Conservation (phyloP, 64 coral and sea anemone species). For the Dendrophyllia cribrosa region DNA sequence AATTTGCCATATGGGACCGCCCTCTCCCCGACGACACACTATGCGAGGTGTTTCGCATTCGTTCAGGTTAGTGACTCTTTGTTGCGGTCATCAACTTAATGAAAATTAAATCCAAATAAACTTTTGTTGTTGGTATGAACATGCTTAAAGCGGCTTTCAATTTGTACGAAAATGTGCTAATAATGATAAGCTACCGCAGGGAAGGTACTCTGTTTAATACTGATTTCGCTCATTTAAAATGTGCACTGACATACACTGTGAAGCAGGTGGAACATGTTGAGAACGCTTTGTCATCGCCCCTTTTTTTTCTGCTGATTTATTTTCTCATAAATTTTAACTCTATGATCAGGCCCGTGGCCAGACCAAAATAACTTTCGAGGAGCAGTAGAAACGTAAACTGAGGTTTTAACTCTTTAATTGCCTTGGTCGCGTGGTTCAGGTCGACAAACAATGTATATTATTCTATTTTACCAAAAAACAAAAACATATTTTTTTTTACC, state of each 20-base stretch:
- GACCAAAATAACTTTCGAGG: too few relatives aligned
- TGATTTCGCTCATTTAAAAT: not conserved
- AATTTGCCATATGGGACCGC: conserved; percentile 89
- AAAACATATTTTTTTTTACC: too few relatives aligned
- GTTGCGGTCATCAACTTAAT: conserved; percentile 3
- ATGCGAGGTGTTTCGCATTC: conserved; percentile 68
- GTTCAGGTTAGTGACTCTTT: conserved; percentile 67
- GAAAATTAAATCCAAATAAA: conserved; percentile 33
- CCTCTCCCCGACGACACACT: conserved; percentile 54
- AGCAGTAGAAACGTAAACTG: too few relatives aligned
- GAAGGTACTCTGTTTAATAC: not conserved
- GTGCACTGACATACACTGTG: not conserved
- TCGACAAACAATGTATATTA: too few relatives aligned
- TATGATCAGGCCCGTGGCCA: too few relatives aligned
- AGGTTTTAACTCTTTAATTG: too few relatives aligned
- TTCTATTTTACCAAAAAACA: too few relatives aligned
- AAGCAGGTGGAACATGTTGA: not conserved
- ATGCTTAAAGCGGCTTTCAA: not conserved
- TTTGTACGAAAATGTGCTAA: conserved; percentile 1
- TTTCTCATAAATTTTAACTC: too few relatives aligned
- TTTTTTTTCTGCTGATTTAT: too few relatives aligned
- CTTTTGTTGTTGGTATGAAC: not conserved
- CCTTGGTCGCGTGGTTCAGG: too few relatives aligned
- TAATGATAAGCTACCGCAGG: not conserved
- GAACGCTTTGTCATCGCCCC: too few relatives aligned